phyloP scores from a whole-genome alignment of 2,113 vertebrate genomes.

The Aepyceros melampus region DNA sequence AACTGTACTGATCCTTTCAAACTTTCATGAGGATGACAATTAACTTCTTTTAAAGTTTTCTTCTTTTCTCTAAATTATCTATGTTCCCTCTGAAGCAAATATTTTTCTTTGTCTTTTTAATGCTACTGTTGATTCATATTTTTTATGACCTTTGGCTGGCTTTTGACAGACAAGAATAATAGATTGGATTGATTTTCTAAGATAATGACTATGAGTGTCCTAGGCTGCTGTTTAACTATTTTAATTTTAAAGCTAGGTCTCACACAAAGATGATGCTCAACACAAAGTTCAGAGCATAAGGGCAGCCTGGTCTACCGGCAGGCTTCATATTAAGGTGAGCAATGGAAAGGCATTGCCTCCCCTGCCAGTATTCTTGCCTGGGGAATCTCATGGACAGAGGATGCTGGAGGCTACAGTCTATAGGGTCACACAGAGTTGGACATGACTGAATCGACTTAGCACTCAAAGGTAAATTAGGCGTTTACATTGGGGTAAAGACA shows the following conservation, averaged over 20 bases:
- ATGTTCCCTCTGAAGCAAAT: not conserved
- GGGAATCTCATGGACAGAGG: not conserved
- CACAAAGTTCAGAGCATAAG: not conserved
- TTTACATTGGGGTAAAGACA: not conserved
- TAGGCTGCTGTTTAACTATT: not conserved
- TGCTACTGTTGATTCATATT: not conserved
- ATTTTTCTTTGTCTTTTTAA: not conserved
- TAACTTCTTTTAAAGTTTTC: not conserved
- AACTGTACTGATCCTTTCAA: not conserved
- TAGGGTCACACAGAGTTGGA: not conserved
- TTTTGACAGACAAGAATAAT: not conserved
- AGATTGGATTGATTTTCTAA: not conserved
- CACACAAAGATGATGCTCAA: not conserved
- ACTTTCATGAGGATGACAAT: not conserved
- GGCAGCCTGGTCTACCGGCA: not conserved
- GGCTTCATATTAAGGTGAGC: not conserved
- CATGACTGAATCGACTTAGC: not conserved
- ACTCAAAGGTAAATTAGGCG: not conserved
- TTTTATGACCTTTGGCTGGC: not conserved
- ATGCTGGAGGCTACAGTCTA: not conserved
- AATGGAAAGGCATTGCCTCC: not conserved
- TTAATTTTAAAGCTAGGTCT: not conserved
- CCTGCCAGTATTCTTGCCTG: not conserved
- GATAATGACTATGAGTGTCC: not conserved
- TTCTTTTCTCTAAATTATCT: not conserved